Conservation (phyloP, 2,888 invertebrate species). For the Ceriagrion tenellum region DNA sequence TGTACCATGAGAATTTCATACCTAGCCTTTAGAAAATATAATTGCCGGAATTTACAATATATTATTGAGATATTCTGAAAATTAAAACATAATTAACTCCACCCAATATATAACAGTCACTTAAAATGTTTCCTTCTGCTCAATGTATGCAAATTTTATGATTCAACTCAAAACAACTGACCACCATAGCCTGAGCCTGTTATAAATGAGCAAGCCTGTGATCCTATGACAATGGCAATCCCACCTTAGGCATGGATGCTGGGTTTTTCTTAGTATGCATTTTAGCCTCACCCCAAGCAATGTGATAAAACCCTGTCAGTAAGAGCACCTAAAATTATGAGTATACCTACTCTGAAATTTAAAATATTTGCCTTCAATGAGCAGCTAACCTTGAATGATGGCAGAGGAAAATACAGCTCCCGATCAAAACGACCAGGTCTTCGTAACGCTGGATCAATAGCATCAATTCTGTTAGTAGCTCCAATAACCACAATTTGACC, state of each 20-base stretch:
- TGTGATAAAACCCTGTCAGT: too few relatives aligned
- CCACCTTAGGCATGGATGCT: too few relatives aligned
- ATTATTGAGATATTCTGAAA: neutral
- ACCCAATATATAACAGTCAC: too few relatives aligned
- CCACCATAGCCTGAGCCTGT: too few relatives aligned
- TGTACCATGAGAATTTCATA: conserved; percentile 78
- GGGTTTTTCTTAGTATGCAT: too few relatives aligned
- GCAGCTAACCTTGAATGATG: conserved; percentile 74
- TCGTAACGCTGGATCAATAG: conserved; percentile 81
- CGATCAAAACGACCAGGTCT: conserved; percentile 82
- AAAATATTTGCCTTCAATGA: neutral
- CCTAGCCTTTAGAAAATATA: conserved; percentile 75
- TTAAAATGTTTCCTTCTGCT: too few relatives aligned
- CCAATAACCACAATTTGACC: conserved; percentile 75
- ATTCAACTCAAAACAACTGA: too few relatives aligned
- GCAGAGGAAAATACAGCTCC: conserved; percentile 80
- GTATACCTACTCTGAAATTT: neutral
- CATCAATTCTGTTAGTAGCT: conserved; percentile 81
- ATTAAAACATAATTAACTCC: too few relatives aligned
- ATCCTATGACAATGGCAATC: too few relatives aligned
- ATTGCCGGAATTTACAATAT: neutral
- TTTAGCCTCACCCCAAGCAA: too few relatives aligned
- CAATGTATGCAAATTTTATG: too few relatives aligned
- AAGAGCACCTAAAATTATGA: neutral
- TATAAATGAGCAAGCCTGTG: too few relatives aligned